These are phyloP conservation scores for Dendrocincla fuliginosa DNA, from an alignment of 2,797 vertebrate species.

Conservation along the genomic window DNA sequence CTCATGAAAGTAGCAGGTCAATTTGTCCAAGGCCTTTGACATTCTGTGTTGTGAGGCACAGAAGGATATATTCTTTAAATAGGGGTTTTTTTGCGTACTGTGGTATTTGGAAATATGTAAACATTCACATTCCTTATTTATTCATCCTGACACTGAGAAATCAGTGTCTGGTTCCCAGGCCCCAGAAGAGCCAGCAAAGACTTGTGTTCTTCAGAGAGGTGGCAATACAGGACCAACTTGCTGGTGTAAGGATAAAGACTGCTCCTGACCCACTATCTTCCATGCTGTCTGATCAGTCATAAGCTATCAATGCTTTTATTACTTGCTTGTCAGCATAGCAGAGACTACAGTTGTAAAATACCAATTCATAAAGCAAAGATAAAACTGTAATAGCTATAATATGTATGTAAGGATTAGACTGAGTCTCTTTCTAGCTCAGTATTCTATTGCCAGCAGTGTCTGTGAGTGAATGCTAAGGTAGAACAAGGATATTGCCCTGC, in stretches of 20 bases:
- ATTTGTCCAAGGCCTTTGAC: constrained; percentile 65
- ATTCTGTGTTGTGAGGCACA: constrained; percentile 37
- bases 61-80: constrained; percentile 46
- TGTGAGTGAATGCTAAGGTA: neutral
- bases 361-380: neutral
- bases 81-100: neutral
- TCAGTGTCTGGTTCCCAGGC: constrained; percentile 61
- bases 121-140: constrained; percentile 53
- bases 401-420: neutral
- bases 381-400: neutral
- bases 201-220: neutral
- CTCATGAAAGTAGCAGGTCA: constrained; percentile 74
- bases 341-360: neutral
- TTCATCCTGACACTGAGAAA: constrained; percentile 37
- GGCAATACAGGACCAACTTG: neutral
- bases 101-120: constrained; percentile 41
- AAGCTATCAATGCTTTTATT: neutral
- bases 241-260: neutral
- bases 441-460: neutral
- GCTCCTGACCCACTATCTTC: neutral
- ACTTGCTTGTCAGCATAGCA: neutral
- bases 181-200: neutral
- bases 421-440: neutral
- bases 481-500: neutral
- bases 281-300: neutral